Base-by-base conservation (phyloP, 2,113 vertebrate species). In the Tupaia chinensis region DNA sequence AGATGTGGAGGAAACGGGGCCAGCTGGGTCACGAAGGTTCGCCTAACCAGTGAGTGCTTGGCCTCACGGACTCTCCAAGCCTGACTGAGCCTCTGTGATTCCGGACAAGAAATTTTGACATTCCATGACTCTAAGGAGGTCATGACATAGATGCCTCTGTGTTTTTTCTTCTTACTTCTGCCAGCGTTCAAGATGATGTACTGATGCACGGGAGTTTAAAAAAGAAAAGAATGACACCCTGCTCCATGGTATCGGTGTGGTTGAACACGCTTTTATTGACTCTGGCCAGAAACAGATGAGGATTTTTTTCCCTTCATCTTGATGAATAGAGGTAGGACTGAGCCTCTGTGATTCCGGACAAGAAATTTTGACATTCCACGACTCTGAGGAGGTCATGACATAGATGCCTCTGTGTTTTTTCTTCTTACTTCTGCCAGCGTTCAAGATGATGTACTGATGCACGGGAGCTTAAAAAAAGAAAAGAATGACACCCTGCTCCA, bases 231-330 rank as follows among this genome's bases (percentile, higher is more conserved):
- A 54, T 60, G 53, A 22, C 34, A 61, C 17, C n/a, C 1, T 76
- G 65, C 29, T 65, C 6, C 69, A 23, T 80, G n/a, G 14, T 86
- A 61, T 80, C 95, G 60, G 91, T 69, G 95, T 97, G 32, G 17
- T 70, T 34, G 58, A 82, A 86, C 56, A 56, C 86, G 63, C 13
- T 97, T 95, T 76, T 94, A 87, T 94, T 91, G 79, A 96, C 44
- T 86, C 54, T 91, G 72, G 61, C 63, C 69, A 66, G 76, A 95
- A 82, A 80, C 5, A 91, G 25, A 89, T 60, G 32, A 65, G 76
- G 54, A 34, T 66, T 66, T 86, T 74, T 54, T 34, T 4, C 7
- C 27, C 53, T 77, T 95, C 32, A 94, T 97, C 89, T 89, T 87
- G 91, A 96, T 77, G 70, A 83, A 86, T 74, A 89, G 81, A 69